These are phyloP conservation scores for Phylloscopus trochiloides DNA, from an alignment of 2,113 vertebrate genomes.

Conservation along the genomic window DNA sequence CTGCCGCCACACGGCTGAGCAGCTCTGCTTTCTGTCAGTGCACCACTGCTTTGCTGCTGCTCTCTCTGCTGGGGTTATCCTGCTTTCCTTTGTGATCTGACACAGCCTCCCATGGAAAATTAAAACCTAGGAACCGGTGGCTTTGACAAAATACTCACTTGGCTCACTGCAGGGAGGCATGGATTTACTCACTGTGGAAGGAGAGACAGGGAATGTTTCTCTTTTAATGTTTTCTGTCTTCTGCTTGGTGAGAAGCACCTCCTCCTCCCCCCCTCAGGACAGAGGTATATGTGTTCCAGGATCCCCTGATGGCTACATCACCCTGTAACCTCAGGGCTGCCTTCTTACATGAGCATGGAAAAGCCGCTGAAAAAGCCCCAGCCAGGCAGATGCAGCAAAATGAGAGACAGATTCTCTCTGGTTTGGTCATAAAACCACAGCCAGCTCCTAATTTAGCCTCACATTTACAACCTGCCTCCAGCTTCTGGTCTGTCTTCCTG, in stretches of 20 bases:
- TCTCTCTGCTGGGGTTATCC: not conserved
- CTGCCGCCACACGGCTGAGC: not conserved
- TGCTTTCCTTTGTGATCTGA: not conserved
- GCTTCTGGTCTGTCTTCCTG: not conserved
- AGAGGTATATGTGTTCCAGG: not conserved
- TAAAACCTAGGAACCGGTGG: not conserved
- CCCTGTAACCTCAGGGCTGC: not conserved
- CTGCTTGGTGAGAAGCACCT: not conserved
- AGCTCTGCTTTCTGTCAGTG: not conserved
- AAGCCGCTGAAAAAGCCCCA: not conserved
- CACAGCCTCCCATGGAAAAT: not conserved
- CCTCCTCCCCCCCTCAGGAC: not conserved
- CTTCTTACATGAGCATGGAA: not conserved
- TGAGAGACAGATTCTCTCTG: not conserved
- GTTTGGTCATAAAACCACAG: not conserved
- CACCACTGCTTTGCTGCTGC: not conserved
- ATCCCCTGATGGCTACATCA: not conserved
- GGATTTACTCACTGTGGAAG: not conserved
- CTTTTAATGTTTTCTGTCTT: not conserved
- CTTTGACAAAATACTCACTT: not conserved
- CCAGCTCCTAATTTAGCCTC: not conserved
- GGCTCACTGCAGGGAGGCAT: not conserved
- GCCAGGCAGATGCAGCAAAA: not conserved
- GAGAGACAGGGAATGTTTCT: not conserved
- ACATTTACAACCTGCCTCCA: not conserved